These are phyloP conservation scores for Caenorhabditis inopinata DNA, from an alignment of 1,140 invertebrate genomes.

Conservation along the genomic window DNA sequence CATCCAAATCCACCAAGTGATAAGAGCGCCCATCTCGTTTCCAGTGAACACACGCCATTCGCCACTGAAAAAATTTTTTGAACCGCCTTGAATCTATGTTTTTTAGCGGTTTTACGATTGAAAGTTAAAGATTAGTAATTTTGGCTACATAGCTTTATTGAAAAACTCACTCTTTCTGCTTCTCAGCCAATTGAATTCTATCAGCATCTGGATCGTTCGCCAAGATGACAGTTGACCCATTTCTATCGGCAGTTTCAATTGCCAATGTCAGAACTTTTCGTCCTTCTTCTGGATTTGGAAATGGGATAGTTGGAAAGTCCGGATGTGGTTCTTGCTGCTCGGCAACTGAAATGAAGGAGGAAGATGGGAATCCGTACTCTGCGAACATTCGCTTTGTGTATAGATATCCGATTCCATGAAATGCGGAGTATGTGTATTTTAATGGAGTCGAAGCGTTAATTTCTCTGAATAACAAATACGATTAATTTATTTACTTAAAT, in stretches of 20 bases:
- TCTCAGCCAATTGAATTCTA: slow-evolving; percentile 85
- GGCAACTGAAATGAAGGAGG: slow-evolving; percentile 75
- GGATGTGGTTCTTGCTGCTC: slow-evolving; percentile 79
- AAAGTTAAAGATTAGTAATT: too few relatives aligned
- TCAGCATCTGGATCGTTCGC: slow-evolving; percentile 99
- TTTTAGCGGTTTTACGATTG: not conserved
- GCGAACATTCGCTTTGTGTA: slow-evolving; percentile 79
- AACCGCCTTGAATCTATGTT: too few relatives aligned
- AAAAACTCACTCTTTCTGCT: slow-evolving; percentile 57
- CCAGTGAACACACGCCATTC: slow-evolving; percentile 90
- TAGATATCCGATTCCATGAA: slow-evolving; percentile 92
- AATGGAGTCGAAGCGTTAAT: slow-evolving; percentile 73
- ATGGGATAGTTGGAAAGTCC: slow-evolving; percentile 92
- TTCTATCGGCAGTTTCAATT: slow-evolving; percentile 78
- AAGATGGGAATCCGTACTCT: slow-evolving; percentile 74
- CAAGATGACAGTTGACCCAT: slow-evolving; percentile 77
- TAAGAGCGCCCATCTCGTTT: slow-evolving; percentile 90
- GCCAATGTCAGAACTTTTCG: slow-evolving; percentile 83
- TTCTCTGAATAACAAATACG: slow-evolving; percentile 62
- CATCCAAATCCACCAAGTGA: slow-evolving; percentile 88
- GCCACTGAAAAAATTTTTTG: slow-evolving; percentile 69
- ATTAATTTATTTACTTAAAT: not conserved
- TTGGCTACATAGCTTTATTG: too few relatives aligned
- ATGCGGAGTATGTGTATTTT: slow-evolving; percentile 85
- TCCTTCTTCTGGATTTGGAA: slow-evolving; percentile 97